Base-by-base conservation (phyloP, 2,113 vertebrate species). In the Syrrhaptes paradoxus region DNA sequence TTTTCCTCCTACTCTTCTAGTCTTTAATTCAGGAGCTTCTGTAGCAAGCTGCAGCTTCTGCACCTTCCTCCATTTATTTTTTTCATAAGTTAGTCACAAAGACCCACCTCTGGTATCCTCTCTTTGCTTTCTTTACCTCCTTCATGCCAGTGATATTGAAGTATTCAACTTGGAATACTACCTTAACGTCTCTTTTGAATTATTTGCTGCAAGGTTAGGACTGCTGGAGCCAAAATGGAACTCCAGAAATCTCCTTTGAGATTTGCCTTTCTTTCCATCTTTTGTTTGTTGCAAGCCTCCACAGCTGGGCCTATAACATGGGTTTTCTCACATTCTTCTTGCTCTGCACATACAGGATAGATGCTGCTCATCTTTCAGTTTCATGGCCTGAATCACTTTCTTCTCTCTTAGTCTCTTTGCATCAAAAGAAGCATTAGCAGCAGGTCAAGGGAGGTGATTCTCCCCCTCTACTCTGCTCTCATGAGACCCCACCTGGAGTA, bases 1-100 rank as follows among this genome's bases (percentile, higher is more conserved):
- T 96, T 97, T 93, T 80, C 48, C 76, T 93, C 70, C 54, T 82
- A 75, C 76, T 86, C n/a, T 86, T 90, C 45, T 75, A 81, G 79
- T 90, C 19, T 79, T 82, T 92, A 71, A 70, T 92, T 94, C 52
- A 74, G 24, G 72, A 77, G 46, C 66, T 83, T 82, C 66, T 93
- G 73, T 20, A 68, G n/a, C 84, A 46, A 85, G 46, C 59, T 79
- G 7, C 41, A 13, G 41, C 41, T 41, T 41, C 41, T 85, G 91
- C 79, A 36, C 45, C 28, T 67, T 55, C 63, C 22, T 72, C 10
- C 4, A 1, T 65, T 54, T 65, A 5, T 65, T 86, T 67, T 73
- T 61, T 26, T 6, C 0, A 0, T n/a, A 31, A 57, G 17, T 84
- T 80, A 55, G 58, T 38, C 36, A 59, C 6, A 49, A 34, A 77